These are phyloP conservation scores for Luffia ferchaultella DNA, from an alignment of 2,888 invertebrate genomes.

Conservation along the genomic window DNA sequence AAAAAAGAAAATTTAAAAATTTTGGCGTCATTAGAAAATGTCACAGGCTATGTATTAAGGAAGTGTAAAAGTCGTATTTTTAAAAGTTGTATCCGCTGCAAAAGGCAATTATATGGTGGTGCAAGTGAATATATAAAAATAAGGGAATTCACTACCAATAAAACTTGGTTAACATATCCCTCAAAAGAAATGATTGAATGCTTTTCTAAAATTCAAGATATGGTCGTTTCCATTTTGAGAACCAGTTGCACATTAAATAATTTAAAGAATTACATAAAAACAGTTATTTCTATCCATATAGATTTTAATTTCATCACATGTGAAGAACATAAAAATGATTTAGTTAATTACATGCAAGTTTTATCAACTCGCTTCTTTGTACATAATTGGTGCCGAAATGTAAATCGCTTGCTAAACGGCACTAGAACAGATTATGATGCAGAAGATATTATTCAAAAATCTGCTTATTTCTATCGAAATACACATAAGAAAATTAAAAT, in stretches of 20 bases:
- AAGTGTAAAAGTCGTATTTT: background rate
- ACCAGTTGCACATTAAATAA: background rate
- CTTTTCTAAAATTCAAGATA: conserved; percentile 1
- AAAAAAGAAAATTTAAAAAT: background rate
- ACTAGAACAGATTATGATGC: no score
- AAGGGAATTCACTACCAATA: background rate
- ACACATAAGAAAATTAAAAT: no score
- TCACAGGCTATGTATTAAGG: background rate
- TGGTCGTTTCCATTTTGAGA: background rate
- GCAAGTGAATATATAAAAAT: background rate
- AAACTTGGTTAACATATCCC: background rate
- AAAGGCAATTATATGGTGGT: background rate
- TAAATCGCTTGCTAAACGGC: no score
- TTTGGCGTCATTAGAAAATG: background rate
- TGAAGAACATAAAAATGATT: no score
- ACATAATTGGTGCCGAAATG: no score
- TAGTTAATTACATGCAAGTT: no score
- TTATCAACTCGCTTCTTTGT: no score
- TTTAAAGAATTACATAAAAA: conserved; percentile 3
- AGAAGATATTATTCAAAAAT: no score
- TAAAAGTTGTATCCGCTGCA: background rate
- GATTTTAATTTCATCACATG: no score
- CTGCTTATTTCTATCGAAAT: no score
- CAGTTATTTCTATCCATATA: no score
- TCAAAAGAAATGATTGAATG: background rate